Conservation (phyloP, 2,113 vertebrate species). For the Desmodus rotundus region DNA sequence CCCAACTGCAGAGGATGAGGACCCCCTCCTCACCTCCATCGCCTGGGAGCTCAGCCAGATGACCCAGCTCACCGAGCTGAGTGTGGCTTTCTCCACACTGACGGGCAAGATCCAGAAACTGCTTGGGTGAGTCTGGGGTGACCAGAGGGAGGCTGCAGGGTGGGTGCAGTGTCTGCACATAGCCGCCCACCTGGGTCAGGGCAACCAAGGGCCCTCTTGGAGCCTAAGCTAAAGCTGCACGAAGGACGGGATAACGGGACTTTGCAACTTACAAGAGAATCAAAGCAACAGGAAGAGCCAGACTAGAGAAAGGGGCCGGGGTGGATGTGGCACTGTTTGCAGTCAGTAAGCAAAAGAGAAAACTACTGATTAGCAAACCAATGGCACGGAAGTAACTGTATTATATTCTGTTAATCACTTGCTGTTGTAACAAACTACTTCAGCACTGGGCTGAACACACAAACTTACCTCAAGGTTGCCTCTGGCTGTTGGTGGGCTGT, state of each 20-base stretch:
- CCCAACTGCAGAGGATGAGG: conserved; percentile 34
- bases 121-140: conserved; percentile 83
- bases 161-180: neutral
- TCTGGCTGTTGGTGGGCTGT: neutral
- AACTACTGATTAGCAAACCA: neutral
- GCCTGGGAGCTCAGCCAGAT: conserved; percentile 87
- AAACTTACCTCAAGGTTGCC: neutral
- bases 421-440: neutral
- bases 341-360: neutral
- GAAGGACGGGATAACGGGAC: too few species aligned
- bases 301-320: neutral
- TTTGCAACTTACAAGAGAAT: neutral
- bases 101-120: conserved; percentile 89
- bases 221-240: neutral
- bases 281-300: neutral
- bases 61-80: conserved; percentile 85
- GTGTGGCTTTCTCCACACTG: conserved; percentile 90
- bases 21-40: conserved; percentile 80
- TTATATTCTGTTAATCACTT: fast-evolving
- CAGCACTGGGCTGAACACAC: neutral
- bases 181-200: neutral
- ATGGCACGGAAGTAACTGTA: fast-evolving
- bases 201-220: fast-evolving
- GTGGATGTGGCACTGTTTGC: neutral
- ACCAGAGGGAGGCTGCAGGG: fast-evolving